Base-by-base conservation (phyloP, 2,113 vertebrate genomes). In the Micronycteris hirsuta region DNA sequence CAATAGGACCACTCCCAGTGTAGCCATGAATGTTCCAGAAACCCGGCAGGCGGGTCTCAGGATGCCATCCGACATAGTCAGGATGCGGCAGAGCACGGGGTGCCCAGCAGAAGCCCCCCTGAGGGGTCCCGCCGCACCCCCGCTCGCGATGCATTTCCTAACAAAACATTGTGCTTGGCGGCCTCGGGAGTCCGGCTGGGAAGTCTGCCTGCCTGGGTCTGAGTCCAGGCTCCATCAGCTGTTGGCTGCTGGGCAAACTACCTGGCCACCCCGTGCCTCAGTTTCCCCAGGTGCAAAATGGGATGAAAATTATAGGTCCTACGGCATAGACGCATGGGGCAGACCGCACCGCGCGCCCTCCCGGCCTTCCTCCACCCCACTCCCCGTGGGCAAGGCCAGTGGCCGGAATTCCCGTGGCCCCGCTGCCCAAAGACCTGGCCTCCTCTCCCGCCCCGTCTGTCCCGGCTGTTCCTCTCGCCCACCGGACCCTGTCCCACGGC, bases 301-400 rank as follows among this genome's bases (percentile, higher is more conserved):
- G 70, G 54, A 7, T 24, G 47, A 3, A 16, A 63, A 33, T 13
- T n/a, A 63, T 1, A 0, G 13, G 14, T 4, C 38, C 49, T 5
- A 16, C 3, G 6, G 63, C 13, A 15, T 0, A 38, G 71, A 41
- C 0, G 0, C 0, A 11, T 0, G 4, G 11, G 36, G 26, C 11
- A 47, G 71, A 20, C 28, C 0, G 2, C 1, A 13, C 76, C 2
- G 5, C 31, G 2, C 1, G 20, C 70, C 36, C 26, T 26, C 0
- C 8, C 14, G 2, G 9, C n/a, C 13, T 4, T 17, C 9, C 0
- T 0, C 3, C 28, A 15, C 12, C 31, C 45, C n/a, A 1, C 26
- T 58, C 24, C 5, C 5, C n/a, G 8, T 1, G 54, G 24, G 76
- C n/a, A 16, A 14, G 76, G 33, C 33, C 76, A 15, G 24, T 2